Conservation (phyloP, 2,113 vertebrate genomes). For the Notothenia rossii region DNA sequence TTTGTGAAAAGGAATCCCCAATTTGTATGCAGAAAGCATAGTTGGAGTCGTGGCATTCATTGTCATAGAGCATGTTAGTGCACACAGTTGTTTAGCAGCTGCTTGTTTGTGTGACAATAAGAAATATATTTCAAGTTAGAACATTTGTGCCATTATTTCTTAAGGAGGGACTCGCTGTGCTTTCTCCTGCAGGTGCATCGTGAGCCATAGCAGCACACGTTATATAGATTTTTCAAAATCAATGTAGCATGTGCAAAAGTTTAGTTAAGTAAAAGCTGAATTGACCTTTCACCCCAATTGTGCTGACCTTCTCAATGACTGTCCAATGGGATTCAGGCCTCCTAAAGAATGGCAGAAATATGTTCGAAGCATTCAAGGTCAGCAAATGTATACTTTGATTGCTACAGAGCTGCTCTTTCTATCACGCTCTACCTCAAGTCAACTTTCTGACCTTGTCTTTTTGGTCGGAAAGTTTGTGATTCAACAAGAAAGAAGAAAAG, state of each 20-base stretch:
- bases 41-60: not conserved
- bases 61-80: not conserved
- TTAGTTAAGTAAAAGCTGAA: not conserved
- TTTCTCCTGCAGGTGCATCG: not conserved
- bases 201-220: not conserved
- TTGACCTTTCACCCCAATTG: conserved; percentile 17
- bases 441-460: not conserved
- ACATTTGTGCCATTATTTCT: not conserved
- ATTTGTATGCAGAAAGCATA: not conserved
- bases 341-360: not conserved
- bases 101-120: not conserved
- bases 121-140: not conserved
- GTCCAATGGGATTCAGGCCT: not conserved
- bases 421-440: not conserved
- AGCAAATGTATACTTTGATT: not conserved
- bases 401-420: not conserved
- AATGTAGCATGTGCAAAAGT: not conserved
- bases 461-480: not conserved
- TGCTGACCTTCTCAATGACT: not conserved
- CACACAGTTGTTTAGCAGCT: not conserved
- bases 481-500: not conserved
- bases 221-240: not conserved
- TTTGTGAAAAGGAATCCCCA: not conserved
- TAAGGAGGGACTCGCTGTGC: not conserved
- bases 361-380: not conserved